Percentiles rank a stretch among this genome's conserved stretches.
These are phyloP conservation scores for Vollenhovia emeryi DNA, from an alignment of 1,140 invertebrate genomes.

Conservation along the genomic window DNA sequence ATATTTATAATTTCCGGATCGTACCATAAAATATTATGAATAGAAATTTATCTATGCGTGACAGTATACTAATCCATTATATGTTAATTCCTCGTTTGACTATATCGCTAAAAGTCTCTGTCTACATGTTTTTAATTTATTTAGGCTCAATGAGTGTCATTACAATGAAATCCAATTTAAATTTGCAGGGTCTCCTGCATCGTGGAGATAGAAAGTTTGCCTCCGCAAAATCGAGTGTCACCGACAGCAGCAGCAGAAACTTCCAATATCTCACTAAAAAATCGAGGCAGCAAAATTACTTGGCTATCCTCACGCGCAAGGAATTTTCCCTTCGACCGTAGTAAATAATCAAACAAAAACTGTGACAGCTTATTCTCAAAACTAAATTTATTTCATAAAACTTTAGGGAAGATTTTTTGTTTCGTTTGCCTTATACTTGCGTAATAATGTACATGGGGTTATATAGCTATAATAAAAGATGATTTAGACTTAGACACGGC, in stretches of 20 bases:
- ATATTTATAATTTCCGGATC: neutral
- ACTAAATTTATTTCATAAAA: constrained; percentile 35
- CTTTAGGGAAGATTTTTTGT: neutral
- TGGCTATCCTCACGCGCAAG: constrained; percentile 33
- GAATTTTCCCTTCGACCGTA: constrained; percentile 24
- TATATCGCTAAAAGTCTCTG: neutral
- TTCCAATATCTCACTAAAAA: constrained; percentile 55
- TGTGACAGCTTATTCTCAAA: constrained; percentile 36
- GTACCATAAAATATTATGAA: neutral
- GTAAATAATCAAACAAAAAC: constrained; percentile 41
- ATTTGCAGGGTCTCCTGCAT: constrained; percentile 38
- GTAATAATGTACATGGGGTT: constrained; percentile 13
- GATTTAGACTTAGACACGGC: neutral
- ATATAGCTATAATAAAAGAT: neutral
- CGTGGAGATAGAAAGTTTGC: constrained; percentile 63
- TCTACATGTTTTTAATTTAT: constrained; percentile 48
- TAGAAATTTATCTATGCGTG: neutral
- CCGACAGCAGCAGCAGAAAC: constrained; percentile 62
- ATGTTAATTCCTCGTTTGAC: constrained; percentile 20
- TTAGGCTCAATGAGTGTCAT: constrained; percentile 47
- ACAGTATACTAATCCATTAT: constrained; percentile 11
- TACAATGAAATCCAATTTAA: constrained; percentile 61
- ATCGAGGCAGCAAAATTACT: constrained; percentile 52
- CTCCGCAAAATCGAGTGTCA: constrained; percentile 56
- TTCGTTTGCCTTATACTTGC: neutral